Base-by-base conservation (phyloP, 2,797 vertebrate genomes). In the Malacoraja senta region DNA sequence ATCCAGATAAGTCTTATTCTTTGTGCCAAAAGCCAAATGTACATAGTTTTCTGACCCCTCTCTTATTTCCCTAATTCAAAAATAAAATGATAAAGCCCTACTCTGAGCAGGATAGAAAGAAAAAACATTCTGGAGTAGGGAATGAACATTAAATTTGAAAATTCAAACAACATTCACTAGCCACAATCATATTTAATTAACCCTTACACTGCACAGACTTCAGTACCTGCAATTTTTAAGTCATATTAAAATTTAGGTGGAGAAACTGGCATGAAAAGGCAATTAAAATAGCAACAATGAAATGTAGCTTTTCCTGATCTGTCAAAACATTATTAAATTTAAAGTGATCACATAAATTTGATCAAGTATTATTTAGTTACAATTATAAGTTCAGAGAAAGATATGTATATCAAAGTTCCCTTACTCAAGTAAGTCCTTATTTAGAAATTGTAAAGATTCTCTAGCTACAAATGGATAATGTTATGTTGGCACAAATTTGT, bases 401-500 rank as follows among this genome's bases (percentile, higher is more conserved):
- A 72, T 91, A 91, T 91, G 88, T 72, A 92, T 74, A 92, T 24
- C 71, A 76, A 76, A 92, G 29, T 92, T 92, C 72, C 53, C 38
- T 74, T 76, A 92, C 72, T 92, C n/a, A 24, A 74, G 53, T 38
- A 92, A 68, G 68, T 7, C 17, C 72, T 74, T 92, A 92, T 92
- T 74, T 76, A 76, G 84, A 92, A 92, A 76, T 92, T 92, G 90
- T 91, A n/a, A 76, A 44, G 26, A 61, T 12, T 84, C 53, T 58
- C 24, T 71, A 92, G 58, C 71, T 76, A 74, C 71, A 92, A 44
- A 15, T 92, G 90, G 71, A 74, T 38, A 91, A 74, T 91, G 29
- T 72, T 91, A 19, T 38, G 26, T 92, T 92, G 71, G 90, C 90
- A 92, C 71, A 92, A 19, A 92, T 72, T 76, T 58, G 76, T 92